Percentiles rank a stretch among this genome's conserved stretches.
Evolutionary conservation across 2,888 invertebrate species (phyloP).

Genomic region (Drosophila cognata): DNA sequence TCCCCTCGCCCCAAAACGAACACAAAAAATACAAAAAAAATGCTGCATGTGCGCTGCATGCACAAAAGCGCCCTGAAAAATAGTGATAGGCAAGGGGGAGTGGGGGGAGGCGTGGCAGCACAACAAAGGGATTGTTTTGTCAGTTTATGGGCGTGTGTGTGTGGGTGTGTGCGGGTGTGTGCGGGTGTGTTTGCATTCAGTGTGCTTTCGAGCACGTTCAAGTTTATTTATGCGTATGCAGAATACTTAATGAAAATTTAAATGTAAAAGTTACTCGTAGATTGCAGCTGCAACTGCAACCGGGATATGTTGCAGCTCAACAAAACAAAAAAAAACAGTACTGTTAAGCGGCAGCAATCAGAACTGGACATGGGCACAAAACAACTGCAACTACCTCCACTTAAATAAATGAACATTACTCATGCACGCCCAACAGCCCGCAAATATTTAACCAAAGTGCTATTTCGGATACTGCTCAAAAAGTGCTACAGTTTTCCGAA

Average conservation of each 20-base stretch:
- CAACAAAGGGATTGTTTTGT: constrained; percentile 77
- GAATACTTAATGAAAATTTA: constrained; percentile 83
- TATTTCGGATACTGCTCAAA: not conserved
- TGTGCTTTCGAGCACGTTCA: constrained; percentile 79
- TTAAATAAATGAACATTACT: constrained; percentile 58
- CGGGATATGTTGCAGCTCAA: not conserved
- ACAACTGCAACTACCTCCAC: constrained; percentile 27
- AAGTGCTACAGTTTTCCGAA: not conserved
- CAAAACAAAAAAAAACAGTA: constrained; percentile 13
- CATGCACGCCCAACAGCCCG: constrained; percentile 29
- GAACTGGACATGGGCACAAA: constrained; percentile 5
- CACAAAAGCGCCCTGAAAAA: constrained; percentile 28
- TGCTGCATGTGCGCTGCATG: constrained; percentile 65
- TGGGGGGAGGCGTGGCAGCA: constrained; percentile 26
- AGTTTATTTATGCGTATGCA: constrained; percentile 83
- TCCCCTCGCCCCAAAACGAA: constrained; percentile 3
- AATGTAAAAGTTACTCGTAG: constrained; percentile 79
- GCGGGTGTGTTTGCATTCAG: constrained; percentile 60
- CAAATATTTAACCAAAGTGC: constrained; percentile 5
- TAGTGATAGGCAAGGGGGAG: not conserved
- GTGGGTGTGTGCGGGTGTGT: constrained; percentile 13
- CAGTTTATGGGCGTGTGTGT: constrained; percentile 40
- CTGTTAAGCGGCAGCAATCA: constrained; percentile 43
- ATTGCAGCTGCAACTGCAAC: constrained; percentile 43
- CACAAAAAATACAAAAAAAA: constrained; percentile 44